Evolutionary conservation across 2,113 vertebrate species (phyloP).

Genomic region (Pelmatolapia mariae): DNA sequence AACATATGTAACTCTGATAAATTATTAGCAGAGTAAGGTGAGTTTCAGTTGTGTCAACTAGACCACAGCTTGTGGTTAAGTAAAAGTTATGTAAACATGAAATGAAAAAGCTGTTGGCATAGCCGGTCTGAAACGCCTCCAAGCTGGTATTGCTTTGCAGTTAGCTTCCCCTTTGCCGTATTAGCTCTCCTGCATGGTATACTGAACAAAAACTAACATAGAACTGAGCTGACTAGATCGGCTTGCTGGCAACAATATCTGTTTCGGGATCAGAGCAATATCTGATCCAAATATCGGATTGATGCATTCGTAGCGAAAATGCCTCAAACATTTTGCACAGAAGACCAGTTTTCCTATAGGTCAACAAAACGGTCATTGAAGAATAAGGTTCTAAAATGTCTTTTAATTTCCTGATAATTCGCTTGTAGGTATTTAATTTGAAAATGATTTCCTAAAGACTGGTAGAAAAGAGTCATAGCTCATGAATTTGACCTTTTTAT

Average conservation of each 20-base stretch:
- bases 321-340: background rate
- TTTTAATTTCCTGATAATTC: background rate
- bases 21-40: background rate
- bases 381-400: background rate
- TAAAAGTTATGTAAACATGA: background rate
- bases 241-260: background rate
- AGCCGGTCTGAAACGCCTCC: background rate
- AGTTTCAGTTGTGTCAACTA: background rate
- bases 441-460: background rate
- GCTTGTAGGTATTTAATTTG: background rate
- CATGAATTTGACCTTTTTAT: background rate
- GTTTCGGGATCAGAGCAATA: background rate
- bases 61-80: background rate
- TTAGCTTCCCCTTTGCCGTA: background rate
- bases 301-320: background rate
- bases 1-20: background rate
- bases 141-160: background rate
- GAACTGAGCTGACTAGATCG: background rate
- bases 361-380: background rate
- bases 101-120: background rate
- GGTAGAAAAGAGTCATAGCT: background rate
- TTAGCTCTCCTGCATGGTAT: background rate
- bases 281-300: background rate
- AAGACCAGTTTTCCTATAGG: background rate
- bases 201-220: background rate